These are phyloP conservation scores for Anastrepha ludens DNA, from an alignment of 1,140 invertebrate species.

Conservation along the genomic window DNA sequence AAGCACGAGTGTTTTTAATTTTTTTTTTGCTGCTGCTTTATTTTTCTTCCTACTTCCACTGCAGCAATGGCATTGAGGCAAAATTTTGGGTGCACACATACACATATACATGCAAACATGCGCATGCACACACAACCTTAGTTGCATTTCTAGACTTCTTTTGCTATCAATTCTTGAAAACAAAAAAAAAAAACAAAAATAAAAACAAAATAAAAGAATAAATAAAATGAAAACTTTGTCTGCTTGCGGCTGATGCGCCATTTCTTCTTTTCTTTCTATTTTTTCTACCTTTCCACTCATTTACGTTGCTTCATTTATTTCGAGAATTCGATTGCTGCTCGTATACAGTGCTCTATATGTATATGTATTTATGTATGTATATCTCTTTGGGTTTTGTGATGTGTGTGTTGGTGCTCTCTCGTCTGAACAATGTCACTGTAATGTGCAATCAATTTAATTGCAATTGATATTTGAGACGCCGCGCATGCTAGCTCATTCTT, in stretches of 20 bases:
- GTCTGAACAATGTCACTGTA: constrained; percentile 41
- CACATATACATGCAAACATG: neutral
- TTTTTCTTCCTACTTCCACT: too few relatives aligned
- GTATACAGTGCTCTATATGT: neutral
- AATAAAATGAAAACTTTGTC: too few relatives aligned
- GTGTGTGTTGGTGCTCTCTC: neutral
- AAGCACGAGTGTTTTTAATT: too few relatives aligned
- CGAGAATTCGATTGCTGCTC: neutral
- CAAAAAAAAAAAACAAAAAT: neutral
- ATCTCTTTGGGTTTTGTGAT: too few relatives aligned
- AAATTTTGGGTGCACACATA: neutral
- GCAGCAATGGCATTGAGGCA: too few relatives aligned
- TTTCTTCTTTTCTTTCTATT: neutral
- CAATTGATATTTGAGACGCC: constrained; percentile 53
- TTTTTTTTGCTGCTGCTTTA: too few relatives aligned
- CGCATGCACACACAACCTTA: neutral
- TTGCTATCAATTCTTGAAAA: neutral
- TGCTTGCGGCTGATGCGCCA: neutral
- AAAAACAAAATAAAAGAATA: too few relatives aligned
- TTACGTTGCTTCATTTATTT: neutral
- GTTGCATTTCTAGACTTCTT: neutral
- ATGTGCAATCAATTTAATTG: constrained; percentile 50
- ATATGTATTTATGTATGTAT: neutral
- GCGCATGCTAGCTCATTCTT: neutral
- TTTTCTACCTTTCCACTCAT: neutral